Base-by-base conservation (phyloP, 2,888 invertebrate genomes). In the Chrysolina americana region DNA sequence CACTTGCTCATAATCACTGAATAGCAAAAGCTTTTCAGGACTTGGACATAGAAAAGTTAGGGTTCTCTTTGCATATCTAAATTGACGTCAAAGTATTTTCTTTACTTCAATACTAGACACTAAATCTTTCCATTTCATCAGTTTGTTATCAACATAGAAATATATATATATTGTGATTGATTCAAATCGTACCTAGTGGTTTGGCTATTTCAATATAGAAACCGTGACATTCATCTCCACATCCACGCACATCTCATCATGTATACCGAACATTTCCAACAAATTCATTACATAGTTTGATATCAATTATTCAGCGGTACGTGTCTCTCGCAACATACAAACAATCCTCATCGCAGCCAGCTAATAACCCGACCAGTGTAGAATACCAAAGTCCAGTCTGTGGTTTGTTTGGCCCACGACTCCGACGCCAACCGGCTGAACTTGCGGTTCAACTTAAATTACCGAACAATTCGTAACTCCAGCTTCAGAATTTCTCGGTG, bases 381-480 rank as follows among this genome's bases (percentile, higher is more conserved):
- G 76, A 74, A 75, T 76, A 50, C 75, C 75, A 59, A 70, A 75
- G 80, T 80, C 80, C 80, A 79, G 81, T 78, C 81, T 81, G 81
- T 79, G 81, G 81, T 79, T 65, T 70, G 65, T 59, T 70, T 73
- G 76, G 36, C 74, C 66, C 75, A 69, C 73, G 72, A 75, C 74
- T 77, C 76, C 73, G 75, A 76, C 79, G 79, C 78, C 80, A 70
- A 72, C 8, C 59, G n/a, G 36, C n/a, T 28, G 8, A 28, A 75
- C 74, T 76, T 77, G 77, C 68, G 75, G 79, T 73, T 64, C 56
- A 75, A 75, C 74, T 72, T 76, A 80, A 80, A 81, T 82, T 82
- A 77, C 80, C 79, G 76, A 82, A 81, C 81, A 82, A 81, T 81
- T 79, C 79, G 73, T 78, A 79, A 80, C 79, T 80, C 77, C 63